Conservation (phyloP, 92 coral and sea anemone genomes). For the Nematostella vectensis region DNA sequence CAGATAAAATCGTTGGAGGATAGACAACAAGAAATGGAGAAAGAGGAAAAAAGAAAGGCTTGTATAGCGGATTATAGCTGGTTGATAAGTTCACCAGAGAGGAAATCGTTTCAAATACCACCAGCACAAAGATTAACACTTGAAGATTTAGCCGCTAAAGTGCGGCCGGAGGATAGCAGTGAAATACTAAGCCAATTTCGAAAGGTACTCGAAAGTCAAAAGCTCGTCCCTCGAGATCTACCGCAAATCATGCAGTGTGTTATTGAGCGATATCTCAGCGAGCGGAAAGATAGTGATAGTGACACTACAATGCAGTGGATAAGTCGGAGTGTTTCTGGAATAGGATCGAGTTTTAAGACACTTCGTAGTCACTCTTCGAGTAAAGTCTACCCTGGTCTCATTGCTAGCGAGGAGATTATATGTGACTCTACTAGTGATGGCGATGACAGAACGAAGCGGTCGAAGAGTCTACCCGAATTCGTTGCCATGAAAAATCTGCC, state of each 20-base stretch:
- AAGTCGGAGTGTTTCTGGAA: conserved; percentile 57
- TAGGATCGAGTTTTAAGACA: conserved; percentile 43
- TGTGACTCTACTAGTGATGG: conserved; percentile 18
- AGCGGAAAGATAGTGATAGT: conserved; percentile 22
- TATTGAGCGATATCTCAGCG: conserved; percentile 54
- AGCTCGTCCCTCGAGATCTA: conserved; percentile 34
- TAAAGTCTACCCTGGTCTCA: conserved; percentile 55
- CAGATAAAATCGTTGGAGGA: conserved; percentile 56
- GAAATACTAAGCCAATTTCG: conserved; percentile 57
- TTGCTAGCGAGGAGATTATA: conserved; percentile 1
- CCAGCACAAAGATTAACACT: conserved; percentile 69
- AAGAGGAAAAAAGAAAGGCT: conserved; percentile 48
- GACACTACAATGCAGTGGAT: conserved; percentile 60
- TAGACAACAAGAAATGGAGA: conserved; percentile 33
- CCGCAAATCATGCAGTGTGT: conserved; percentile 59
- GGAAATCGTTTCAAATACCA: conserved; percentile 36
- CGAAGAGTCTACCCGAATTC: conserved; percentile 80
- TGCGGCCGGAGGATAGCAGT: conserved; percentile 69
- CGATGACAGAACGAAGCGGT: conserved; percentile 47
- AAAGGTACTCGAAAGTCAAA: conserved; percentile 43
- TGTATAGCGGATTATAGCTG: conserved; percentile 70
- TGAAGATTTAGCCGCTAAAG: conserved; percentile 67
- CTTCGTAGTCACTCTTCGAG: conserved; percentile 62
- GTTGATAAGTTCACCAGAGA: conserved; percentile 50
- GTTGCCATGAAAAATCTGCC: conserved; percentile 56